A percentile compares a stretch with the other conserved stretches of the same genome.
Conservation (phyloP, 2,113 vertebrate species). For the Rhea pennata region DNA sequence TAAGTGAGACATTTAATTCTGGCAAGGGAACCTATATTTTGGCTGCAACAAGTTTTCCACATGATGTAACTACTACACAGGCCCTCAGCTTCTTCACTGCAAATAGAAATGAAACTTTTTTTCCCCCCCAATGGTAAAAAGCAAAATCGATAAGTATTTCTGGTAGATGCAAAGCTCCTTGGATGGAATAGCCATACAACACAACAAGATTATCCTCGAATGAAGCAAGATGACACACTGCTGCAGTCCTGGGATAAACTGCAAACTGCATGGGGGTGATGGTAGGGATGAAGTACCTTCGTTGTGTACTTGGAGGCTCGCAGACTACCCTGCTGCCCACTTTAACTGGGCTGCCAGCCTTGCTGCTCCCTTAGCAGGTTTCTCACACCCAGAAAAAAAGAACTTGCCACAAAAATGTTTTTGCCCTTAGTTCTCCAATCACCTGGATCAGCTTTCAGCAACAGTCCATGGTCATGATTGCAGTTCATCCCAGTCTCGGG, state of each 20-base stretch:
- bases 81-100: neutral
- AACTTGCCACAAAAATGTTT: neutral
- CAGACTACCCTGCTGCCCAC: neutral
- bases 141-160: neutral
- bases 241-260: neutral
- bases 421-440: neutral
- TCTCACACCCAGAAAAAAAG: neutral
- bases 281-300: neutral
- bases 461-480: neutral
- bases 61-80: neutral
- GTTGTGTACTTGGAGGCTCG: neutral
- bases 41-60: neutral
- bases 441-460: neutral
- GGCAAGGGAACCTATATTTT: neutral
- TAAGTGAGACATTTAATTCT: neutral
- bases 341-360: neutral
- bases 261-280: neutral
- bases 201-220: neutral
- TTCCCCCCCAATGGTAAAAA: neutral
- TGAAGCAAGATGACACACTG: neutral
- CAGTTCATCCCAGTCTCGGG: neutral
- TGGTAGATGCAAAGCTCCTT: neutral
- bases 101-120: neutral
- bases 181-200: neutral
- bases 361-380: neutral